Evolutionary conservation across 2,113 vertebrate genomes (phyloP).

Genomic region (cat (Felis catus)): DNA sequence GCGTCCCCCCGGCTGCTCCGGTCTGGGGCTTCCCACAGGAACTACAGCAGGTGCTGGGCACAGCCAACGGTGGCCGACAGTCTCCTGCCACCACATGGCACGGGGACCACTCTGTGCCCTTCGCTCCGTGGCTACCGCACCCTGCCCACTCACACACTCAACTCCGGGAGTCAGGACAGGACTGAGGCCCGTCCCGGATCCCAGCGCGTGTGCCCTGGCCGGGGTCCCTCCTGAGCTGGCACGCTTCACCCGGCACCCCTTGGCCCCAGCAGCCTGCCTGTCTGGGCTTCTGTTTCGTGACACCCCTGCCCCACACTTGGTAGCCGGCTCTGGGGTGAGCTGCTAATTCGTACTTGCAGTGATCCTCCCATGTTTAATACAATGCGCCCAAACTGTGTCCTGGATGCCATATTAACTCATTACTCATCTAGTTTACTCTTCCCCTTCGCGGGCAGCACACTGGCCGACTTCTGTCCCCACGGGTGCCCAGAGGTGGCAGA

Average conservation of each 20-base stretch:
- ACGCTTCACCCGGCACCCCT: accelerated
- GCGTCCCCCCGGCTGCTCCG: background rate
- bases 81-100: too few species aligned
- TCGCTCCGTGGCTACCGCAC: accelerated
- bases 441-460: background rate
- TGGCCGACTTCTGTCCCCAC: background rate
- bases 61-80: background rate
- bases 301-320: background rate
- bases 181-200: background rate
- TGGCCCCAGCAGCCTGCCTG: accelerated
- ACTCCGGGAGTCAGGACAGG: background rate
- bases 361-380: background rate
- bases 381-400: background rate
- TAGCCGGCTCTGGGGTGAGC: accelerated
- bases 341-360: background rate
- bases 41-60: background rate
- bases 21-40: background rate
- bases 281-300: background rate
- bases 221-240: background rate
- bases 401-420: background rate
- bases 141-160: background rate
- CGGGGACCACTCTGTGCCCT: accelerated
- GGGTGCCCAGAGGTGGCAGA: background rate
- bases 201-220: background rate
- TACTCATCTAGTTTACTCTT: background rate